Evolutionary conservation across 2,113 vertebrate genomes (phyloP).

Genomic region (Thalassarche chlororhynchos): DNA sequence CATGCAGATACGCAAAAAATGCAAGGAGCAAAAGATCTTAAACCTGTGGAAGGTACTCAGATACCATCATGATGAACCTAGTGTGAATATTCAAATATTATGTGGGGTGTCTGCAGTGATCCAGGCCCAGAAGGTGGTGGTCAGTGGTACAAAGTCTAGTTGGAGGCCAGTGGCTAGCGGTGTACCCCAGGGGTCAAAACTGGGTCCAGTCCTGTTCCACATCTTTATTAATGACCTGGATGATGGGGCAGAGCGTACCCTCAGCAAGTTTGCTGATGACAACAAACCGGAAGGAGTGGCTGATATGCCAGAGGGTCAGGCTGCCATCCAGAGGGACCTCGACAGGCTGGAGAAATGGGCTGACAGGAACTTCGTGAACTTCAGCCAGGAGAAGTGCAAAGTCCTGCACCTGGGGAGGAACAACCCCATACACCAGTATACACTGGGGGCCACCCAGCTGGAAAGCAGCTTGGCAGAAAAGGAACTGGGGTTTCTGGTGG

Average conservation of each 20-base stretch:
- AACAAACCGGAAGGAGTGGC: background rate
- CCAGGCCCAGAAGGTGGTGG: background rate
- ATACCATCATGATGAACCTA: background rate
- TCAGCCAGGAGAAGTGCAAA: background rate
- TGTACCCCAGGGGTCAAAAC: background rate
- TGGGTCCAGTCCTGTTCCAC: background rate
- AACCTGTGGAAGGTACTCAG: background rate
- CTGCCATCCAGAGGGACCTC: background rate
- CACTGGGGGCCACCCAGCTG: background rate
- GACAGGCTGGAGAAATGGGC: background rate
- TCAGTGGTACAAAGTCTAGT: background rate
- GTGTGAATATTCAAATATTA: background rate
- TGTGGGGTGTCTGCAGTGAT: background rate
- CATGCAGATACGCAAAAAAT: background rate
- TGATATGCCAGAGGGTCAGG: background rate
- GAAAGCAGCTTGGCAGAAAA: background rate
- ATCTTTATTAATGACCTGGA: background rate
- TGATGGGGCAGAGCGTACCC: background rate
- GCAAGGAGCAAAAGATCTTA: background rate
- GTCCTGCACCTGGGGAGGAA: background rate
- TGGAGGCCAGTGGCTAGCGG: too few relatives aligned
- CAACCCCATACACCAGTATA: background rate
- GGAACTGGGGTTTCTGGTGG: background rate
- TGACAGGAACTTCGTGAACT: background rate
- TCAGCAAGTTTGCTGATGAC: background rate